Conservation (phyloP, 2,113 vertebrate genomes). For the Rissa tridactyla region DNA sequence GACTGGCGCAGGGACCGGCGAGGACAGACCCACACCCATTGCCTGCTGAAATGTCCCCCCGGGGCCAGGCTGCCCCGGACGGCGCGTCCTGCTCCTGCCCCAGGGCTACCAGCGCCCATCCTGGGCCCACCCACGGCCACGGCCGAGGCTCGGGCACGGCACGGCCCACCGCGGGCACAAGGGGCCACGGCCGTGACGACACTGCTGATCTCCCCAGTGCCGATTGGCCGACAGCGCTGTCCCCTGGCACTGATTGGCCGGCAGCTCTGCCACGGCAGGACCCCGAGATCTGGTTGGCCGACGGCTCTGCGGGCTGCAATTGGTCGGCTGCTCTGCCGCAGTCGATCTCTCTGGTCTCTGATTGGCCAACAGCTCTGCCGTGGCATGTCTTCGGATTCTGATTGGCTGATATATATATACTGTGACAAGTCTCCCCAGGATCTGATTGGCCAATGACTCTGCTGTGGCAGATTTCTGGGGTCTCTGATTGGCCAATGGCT, state of each 20-base stretch:
- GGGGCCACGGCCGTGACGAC: fast-evolving
- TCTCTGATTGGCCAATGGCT: neutral
- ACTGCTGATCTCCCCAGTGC: neutral
- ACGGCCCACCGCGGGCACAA: neutral
- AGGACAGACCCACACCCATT: neutral
- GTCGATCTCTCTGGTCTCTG: neutral
- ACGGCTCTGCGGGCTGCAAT: neutral
- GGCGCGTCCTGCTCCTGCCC: fast-evolving
- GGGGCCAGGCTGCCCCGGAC: fast-evolving
- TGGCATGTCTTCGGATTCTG: neutral
- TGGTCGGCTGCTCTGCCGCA: neutral
- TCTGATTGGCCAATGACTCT: neutral
- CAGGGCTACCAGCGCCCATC: neutral
- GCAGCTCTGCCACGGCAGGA: neutral
- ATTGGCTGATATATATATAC: neutral
- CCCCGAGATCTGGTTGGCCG: no score
- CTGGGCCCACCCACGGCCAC: neutral
- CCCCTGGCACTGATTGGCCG: neutral
- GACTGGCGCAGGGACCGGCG: fast-evolving
- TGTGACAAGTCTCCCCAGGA: no score
- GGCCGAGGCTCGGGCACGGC: neutral
- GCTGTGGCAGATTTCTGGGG: fast-evolving
- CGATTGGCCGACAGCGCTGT: neutral
- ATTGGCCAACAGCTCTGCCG: neutral
- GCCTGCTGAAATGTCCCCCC: fast-evolving